Conservation (phyloP, 2,888 invertebrate genomes). For the Steinernema scapterisci region DNA sequence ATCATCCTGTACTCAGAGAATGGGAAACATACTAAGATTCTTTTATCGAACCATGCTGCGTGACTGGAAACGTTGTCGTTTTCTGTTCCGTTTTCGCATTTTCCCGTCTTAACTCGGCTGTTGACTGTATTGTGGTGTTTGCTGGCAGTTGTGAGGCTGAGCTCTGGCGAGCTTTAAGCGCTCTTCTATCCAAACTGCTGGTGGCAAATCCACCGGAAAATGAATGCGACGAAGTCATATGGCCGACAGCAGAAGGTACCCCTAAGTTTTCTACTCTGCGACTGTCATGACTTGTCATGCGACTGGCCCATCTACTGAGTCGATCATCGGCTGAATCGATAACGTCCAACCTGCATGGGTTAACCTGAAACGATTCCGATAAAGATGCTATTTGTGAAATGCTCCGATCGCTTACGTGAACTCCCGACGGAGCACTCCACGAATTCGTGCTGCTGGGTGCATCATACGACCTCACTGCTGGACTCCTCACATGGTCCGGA, state of each 20-base stretch:
- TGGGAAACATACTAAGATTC: constrained; percentile 8
- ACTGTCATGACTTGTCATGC: neutral
- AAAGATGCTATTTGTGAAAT: too few species aligned
- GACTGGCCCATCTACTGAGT: constrained; percentile 12
- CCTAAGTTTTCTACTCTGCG: neutral
- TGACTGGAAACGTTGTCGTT: constrained; percentile 21
- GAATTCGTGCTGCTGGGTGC: neutral
- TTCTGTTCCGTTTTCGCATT: neutral
- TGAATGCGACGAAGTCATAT: constrained; percentile 4
- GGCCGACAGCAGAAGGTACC: neutral
- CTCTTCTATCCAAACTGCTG: neutral
- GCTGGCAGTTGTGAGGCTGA: constrained; percentile 3
- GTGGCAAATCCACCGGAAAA: constrained; percentile 8
- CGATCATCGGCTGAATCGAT: neutral
- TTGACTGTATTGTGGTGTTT: neutral
- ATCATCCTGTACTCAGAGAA: neutral
- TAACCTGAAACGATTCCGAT: neutral
- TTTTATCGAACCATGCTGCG: neutral
- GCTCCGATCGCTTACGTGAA: neutral
- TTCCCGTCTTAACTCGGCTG: neutral
- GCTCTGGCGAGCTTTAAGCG: neutral
- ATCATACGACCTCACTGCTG: neutral
- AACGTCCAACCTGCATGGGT: neutral
- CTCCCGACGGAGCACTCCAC: constrained; percentile 19
- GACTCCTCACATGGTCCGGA: neutral